A percentile compares a stretch with the other conserved stretches of the same genome.
Conservation (phyloP, 2,797 vertebrate species). For the Coracias cyanogaster region DNA sequence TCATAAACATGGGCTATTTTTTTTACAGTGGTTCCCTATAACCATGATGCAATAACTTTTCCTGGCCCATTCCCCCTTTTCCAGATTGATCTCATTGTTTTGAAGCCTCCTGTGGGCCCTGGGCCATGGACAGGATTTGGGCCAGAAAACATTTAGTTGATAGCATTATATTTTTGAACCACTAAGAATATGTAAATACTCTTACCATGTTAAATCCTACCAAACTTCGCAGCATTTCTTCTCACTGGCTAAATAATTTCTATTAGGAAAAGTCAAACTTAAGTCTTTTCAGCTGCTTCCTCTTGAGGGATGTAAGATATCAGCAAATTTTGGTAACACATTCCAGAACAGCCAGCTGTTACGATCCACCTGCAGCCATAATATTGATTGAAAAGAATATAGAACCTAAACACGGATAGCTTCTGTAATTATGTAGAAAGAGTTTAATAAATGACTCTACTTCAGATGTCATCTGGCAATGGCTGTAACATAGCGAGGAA, state of each 20-base stretch:
- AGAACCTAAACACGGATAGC: conserved; percentile 57
- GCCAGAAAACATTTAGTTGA: neutral
- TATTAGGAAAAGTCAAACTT: conserved; percentile 50
- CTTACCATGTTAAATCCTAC: neutral
- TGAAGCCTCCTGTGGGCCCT: neutral
- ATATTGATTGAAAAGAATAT: conserved; percentile 66
- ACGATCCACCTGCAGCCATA: conserved; percentile 70
- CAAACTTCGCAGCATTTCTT: conserved; percentile 10
- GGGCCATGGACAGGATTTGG: neutral
- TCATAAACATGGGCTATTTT: neutral
- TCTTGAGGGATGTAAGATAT: conserved; percentile 68
- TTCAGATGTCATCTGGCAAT: conserved; percentile 47
- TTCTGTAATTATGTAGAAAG: conserved; percentile 59
- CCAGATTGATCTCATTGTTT: neutral
- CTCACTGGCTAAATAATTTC: conserved; percentile 48
- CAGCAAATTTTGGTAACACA: conserved; percentile 59
- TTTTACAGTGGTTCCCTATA: neutral
- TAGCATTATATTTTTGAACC: neutral
- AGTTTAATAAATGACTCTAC: conserved; percentile 50
- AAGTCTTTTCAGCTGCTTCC: conserved; percentile 69
- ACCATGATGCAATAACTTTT: neutral
- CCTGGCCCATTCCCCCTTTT: neutral
- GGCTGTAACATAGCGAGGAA: neutral
- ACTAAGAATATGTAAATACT: neutral
- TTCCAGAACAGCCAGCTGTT: conserved; percentile 73